Conservation (phyloP, 2,113 vertebrate species). For the Ranitomeya imitator region DNA sequence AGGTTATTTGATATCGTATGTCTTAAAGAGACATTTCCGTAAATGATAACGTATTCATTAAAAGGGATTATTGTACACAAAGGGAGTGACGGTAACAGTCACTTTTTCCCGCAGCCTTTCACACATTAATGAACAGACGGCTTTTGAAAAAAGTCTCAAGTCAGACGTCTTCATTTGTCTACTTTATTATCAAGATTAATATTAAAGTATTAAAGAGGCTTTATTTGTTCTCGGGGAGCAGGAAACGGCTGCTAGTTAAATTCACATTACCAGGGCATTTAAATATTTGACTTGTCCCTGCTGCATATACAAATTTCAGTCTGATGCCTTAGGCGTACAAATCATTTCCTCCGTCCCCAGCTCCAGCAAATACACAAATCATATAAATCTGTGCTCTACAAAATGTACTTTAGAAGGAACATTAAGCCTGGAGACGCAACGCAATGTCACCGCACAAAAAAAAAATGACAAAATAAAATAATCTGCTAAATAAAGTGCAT, state of each 20-base stretch:
- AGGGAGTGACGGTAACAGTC: slow-evolving; percentile 16
- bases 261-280: slow-evolving; percentile 30
- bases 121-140: slow-evolving; percentile 16
- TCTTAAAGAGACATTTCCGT: slow-evolving; percentile 31
- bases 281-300: slow-evolving; percentile 32
- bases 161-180: slow-evolving; percentile 19
- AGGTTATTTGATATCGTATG: slow-evolving; percentile 22
- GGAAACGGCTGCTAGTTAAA: slow-evolving; percentile 35
- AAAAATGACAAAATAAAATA: neutral
- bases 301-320: slow-evolving; percentile 29
- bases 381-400: neutral
- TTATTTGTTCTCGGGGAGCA: slow-evolving; percentile 17
- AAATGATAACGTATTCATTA: slow-evolving; percentile 36
- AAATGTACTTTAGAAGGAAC: neutral
- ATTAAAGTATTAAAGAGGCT: slow-evolving; percentile 15
- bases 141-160: neutral
- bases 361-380: slow-evolving; percentile 9
- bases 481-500: neutral
- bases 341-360: slow-evolving; percentile 18
- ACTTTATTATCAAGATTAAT: slow-evolving; percentile 42
- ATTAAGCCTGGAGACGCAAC: neutral
- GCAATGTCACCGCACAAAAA: neutral
- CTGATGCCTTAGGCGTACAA: slow-evolving; percentile 26
- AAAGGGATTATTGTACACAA: slow-evolving; percentile 43
- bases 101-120: slow-evolving; percentile 32